Evolutionary conservation across 2,113 vertebrate genomes (phyloP).

Genomic region (Microtus montanus): DNA sequence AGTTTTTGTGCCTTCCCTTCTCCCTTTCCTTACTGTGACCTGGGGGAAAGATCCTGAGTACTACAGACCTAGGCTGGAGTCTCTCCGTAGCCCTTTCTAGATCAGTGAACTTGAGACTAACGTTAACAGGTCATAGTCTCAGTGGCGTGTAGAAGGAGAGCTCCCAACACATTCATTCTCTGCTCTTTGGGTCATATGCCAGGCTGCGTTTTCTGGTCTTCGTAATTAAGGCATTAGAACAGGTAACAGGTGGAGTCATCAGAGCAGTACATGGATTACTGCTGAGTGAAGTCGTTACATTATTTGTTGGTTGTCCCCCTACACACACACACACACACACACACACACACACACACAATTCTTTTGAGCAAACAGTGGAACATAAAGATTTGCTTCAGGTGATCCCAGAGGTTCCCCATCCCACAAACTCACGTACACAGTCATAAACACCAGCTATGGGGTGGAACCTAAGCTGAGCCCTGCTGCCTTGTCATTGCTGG

Average conservation of each 20-base stretch:
- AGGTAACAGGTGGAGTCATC: not conserved
- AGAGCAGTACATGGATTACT: no score
- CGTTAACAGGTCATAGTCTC: not conserved
- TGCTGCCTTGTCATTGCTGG: rapidly evolving
- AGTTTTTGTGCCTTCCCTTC: not conserved
- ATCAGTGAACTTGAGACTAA: not conserved
- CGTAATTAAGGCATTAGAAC: not conserved
- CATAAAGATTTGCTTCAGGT: not conserved
- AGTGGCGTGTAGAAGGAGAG: not conserved
- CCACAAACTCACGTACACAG: not conserved
- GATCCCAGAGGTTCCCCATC: not conserved
- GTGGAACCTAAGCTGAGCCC: not conserved
- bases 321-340: no score
- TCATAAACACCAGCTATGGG: not conserved
- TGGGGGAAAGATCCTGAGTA: not conserved
- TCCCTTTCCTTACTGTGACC: no score
- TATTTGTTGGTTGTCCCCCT: not conserved
- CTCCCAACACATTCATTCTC: not conserved
- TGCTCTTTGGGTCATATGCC: not conserved
- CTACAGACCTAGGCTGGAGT: not conserved
- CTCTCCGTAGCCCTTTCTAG: rapidly evolving
- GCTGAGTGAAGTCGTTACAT: not conserved
- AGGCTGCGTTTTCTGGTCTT: not conserved
- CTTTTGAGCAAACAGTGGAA: not conserved
- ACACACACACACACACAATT: not conserved